These are phyloP conservation scores for Bembecia ichneumoniformis DNA, from an alignment of 2,888 invertebrate genomes.

Conservation along the genomic window DNA sequence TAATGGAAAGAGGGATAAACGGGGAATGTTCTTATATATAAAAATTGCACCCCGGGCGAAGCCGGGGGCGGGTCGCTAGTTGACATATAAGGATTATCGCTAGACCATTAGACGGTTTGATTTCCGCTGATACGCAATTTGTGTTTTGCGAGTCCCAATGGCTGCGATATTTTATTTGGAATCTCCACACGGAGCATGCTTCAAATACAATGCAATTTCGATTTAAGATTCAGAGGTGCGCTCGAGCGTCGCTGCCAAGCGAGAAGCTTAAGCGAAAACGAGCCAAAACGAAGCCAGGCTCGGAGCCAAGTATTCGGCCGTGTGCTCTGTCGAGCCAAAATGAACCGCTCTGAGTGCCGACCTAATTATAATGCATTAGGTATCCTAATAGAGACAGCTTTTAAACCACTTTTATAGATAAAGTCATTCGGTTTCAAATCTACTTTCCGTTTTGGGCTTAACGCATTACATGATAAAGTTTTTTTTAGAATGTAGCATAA, in stretches of 20 bases:
- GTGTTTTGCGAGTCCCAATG: background rate
- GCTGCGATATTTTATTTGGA: background rate
- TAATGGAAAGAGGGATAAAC: too few species aligned
- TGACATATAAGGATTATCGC: too few species aligned
- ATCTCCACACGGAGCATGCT: background rate
- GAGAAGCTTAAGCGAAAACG: background rate
- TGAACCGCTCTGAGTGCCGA: background rate
- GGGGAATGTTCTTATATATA: too few species aligned
- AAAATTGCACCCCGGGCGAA: too few species aligned
- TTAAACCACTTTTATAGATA: background rate
- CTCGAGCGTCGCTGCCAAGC: slow-evolving; percentile 2
- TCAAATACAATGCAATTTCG: slow-evolving; percentile 15
- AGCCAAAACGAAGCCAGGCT: background rate
- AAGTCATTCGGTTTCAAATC: background rate
- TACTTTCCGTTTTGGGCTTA: too few species aligned
- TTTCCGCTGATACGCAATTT: background rate
- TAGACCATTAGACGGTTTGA: background rate
- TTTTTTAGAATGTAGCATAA: too few species aligned
- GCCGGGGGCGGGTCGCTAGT: too few species aligned
- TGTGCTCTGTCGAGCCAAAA: background rate
- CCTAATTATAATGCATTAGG: background rate
- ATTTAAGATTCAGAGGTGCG: slow-evolving; percentile 19
- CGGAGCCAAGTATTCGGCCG: background rate
- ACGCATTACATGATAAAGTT: too few species aligned
- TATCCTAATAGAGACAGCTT: background rate